phyloP scores from a whole-genome alignment of 1,140 invertebrate species.

The Temnothorax curvispinosus region DNA sequence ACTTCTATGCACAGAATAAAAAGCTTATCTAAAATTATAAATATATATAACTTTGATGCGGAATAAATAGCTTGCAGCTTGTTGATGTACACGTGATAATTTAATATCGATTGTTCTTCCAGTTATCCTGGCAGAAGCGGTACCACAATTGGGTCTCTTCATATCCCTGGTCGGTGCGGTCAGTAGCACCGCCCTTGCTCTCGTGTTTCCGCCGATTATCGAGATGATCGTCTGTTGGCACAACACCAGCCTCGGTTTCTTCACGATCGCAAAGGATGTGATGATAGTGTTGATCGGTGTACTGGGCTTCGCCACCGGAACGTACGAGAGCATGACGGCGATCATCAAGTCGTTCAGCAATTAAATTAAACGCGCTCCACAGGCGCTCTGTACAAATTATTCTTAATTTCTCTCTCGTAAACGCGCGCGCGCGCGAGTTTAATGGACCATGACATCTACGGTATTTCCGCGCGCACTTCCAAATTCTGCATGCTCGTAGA shows the following conservation, averaged over 20 bases:
- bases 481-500: conserved; percentile 22
- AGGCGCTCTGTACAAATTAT: conserved; percentile 11
- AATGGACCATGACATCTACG: conserved; percentile 66
- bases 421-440: conserved; percentile 23
- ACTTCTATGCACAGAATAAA: background rate
- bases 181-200: conserved; percentile 93
- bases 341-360: conserved; percentile 85
- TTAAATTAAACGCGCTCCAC: background rate
- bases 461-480: background rate
- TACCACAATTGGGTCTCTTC: conserved; percentile 94
- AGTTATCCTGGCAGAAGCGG: conserved; percentile 93
- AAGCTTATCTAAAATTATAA: too few species aligned
- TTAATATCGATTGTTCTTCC: conserved; percentile 75
- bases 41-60: background rate
- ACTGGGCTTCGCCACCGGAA: conserved; percentile 90
- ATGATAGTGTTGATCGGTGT: conserved; percentile 90
- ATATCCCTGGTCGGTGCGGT: conserved; percentile 96
- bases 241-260: conserved; percentile 82
- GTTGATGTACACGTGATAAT: background rate
- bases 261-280: conserved; percentile 87
- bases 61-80: background rate
- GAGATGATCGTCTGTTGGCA: conserved; percentile 90
- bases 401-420: conserved; percentile 21
- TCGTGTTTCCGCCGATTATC: conserved; percentile 95
- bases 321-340: conserved; percentile 89